Evolutionary conservation across 2,888 invertebrate species (phyloP).

Genomic region (Portevinia maculata): DNA sequence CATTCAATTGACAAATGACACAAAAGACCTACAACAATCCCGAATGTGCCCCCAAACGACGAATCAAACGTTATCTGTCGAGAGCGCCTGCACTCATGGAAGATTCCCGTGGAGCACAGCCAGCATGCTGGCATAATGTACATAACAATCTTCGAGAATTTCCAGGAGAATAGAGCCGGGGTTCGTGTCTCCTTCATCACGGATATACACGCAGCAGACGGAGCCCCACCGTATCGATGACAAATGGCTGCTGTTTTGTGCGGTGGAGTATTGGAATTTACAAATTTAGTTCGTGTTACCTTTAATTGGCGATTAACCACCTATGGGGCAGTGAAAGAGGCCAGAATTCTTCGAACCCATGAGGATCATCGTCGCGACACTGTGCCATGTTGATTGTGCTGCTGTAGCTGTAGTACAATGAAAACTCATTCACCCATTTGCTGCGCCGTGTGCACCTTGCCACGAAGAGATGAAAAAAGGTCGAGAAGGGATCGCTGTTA

Average conservation of each 20-base stretch:
- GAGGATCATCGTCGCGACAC: slow-evolving; percentile 40
- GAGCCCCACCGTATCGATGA: slow-evolving; percentile 40
- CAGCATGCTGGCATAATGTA: slow-evolving; percentile 22
- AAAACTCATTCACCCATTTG: slow-evolving; percentile 47
- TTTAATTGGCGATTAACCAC: slow-evolving; percentile 82
- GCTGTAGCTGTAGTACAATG: slow-evolving; percentile 17
- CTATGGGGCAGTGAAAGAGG: slow-evolving; percentile 75
- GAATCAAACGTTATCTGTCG: not conserved
- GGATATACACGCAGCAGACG: not conserved
- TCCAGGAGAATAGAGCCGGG: slow-evolving; percentile 25
- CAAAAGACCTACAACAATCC: slow-evolving; percentile 2
- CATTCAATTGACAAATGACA: not conserved
- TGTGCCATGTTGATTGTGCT: not conserved
- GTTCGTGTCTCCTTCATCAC: slow-evolving; percentile 59
- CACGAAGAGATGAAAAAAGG: slow-evolving; percentile 22
- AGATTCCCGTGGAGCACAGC: slow-evolving; percentile 33
- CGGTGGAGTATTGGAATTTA: slow-evolving; percentile 75
- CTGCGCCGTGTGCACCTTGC: slow-evolving; percentile 5
- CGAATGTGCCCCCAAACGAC: not conserved
- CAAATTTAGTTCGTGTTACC: slow-evolving; percentile 81
- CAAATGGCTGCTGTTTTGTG: slow-evolving; percentile 58
- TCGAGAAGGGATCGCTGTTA: slow-evolving; percentile 21
- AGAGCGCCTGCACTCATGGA: not conserved
- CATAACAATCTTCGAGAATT: slow-evolving; percentile 10
- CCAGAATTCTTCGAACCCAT: slow-evolving; percentile 19